phyloP scores from a whole-genome alignment of 2,113 vertebrate species.

The Neolamprologus tretocephalus region DNA sequence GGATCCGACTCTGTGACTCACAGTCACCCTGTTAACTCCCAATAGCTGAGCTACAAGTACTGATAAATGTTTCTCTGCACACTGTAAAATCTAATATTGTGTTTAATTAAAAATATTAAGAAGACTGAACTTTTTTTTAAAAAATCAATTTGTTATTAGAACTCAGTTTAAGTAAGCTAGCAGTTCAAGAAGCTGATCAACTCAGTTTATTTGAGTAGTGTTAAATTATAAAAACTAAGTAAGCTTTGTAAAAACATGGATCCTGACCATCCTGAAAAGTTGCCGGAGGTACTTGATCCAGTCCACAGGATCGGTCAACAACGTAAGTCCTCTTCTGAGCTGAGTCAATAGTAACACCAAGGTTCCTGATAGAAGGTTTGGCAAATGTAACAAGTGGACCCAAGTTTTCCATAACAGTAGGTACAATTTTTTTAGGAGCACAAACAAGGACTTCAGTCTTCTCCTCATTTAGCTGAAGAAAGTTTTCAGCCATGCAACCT shows the following conservation, averaged over 20 bases:
- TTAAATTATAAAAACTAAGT: not conserved
- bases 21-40: not conserved
- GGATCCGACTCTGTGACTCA: not conserved
- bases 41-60: not conserved
- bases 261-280: not conserved
- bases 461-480: not conserved
- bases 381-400: not conserved
- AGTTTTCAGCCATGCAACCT: not conserved
- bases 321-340: not conserved
- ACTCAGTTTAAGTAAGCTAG: not conserved
- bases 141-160: not conserved
- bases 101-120: not conserved
- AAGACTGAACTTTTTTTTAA: rapidly evolving
- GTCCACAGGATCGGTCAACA: not conserved
- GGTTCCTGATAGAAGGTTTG: not conserved
- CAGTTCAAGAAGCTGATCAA: not conserved
- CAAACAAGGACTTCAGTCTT: not conserved
- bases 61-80: not conserved
- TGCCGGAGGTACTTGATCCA: not conserved
- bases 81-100: not conserved
- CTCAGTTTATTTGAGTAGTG: not conserved
- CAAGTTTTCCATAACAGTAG: not conserved
- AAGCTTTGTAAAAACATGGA: not conserved
- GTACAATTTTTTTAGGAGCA: not conserved
- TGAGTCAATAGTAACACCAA: not conserved